A percentile compares a stretch with the other conserved stretches of the same genome.
These are phyloP conservation scores for Apotomis turbidana DNA, from an alignment of 2,888 invertebrate genomes.

Conservation along the genomic window DNA sequence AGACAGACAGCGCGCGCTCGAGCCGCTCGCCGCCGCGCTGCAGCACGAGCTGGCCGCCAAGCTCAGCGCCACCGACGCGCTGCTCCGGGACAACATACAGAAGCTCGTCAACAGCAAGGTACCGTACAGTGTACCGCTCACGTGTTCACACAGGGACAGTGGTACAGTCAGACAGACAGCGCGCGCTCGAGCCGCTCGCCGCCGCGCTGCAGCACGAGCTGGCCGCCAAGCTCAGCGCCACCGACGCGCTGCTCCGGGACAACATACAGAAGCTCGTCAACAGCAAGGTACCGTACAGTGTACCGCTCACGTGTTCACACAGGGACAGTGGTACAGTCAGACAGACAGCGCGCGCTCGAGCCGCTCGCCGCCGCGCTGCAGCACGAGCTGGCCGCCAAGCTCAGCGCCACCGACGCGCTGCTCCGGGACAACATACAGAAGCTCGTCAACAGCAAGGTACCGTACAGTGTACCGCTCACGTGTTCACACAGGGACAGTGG, in stretches of 20 bases:
- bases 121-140: too few species aligned
- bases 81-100: conserved; percentile 91
- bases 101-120: conserved; percentile 93
- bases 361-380: conserved; percentile 89
- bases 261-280: conserved; percentile 91
- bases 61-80: conserved; percentile 88
- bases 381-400: conserved; percentile 88
- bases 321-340: too few species aligned
- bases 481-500: too few species aligned
- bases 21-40: conserved; percentile 89
- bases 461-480: too few species aligned
- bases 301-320: too few species aligned
- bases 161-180: conserved; percentile 44
- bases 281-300: conserved; percentile 87
- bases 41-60: conserved; percentile 89
- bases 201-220: conserved; percentile 89
- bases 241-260: conserved; percentile 90
- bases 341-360: conserved; percentile 84
- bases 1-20: conserved; percentile 80
- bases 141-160: too few species aligned
- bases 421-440: conserved; percentile 92
- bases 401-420: conserved; percentile 88
- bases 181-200: conserved; percentile 89
- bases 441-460: conserved; percentile 90
- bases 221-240: conserved; percentile 87